A percentile compares a stretch with the other conserved stretches of the same genome.
phyloP scores from a whole-genome alignment of 2,113 vertebrate genomes.

The Saguinus midas region DNA sequence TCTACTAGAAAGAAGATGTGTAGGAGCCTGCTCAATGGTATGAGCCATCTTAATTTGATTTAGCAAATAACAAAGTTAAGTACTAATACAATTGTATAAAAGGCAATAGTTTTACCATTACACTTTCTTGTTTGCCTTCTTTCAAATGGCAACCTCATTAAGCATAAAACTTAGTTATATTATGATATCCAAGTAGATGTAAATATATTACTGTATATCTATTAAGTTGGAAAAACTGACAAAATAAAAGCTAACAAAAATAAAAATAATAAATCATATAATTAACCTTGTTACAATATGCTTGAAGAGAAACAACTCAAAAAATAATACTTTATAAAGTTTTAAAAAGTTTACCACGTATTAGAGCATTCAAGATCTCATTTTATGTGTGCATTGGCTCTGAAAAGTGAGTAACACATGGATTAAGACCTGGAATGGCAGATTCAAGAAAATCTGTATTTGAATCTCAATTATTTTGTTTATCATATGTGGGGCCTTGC shows the following conservation, averaged over 20 bases:
- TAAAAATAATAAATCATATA: background rate
- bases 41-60: background rate
- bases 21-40: background rate
- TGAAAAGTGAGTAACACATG: background rate
- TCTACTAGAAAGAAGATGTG: background rate
- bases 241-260: background rate
- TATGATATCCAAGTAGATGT: background rate
- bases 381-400: background rate
- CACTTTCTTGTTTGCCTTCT: background rate
- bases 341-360: background rate
- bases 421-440: background rate
- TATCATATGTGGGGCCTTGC: background rate
- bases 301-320: background rate
- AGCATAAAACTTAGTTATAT: background rate
- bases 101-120: background rate
- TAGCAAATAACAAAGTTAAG: background rate
- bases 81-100: background rate
- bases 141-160: background rate
- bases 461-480: background rate
- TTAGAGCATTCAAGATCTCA: background rate
- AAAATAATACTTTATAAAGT: background rate
- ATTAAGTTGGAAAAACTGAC: background rate
- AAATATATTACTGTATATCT: background rate
- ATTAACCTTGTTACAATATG: background rate
- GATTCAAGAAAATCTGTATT: background rate